Evolutionary conservation across 2,888 invertebrate genomes (phyloP), one percentile per base, ranked within the genome.

Genomic region (Agrochola circellaris): DNA sequence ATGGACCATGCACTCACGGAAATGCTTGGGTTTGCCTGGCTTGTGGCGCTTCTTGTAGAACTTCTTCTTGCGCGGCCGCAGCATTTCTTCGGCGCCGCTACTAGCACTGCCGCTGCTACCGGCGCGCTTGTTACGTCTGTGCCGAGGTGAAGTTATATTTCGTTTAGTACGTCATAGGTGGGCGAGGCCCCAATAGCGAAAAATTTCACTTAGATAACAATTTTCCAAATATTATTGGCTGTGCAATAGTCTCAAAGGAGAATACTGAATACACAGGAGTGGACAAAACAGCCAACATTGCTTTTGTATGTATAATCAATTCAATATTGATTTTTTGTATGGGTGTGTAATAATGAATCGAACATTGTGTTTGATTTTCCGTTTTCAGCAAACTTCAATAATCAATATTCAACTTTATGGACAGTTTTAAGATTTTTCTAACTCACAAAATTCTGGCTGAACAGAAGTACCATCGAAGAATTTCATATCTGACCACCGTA

Each of bases 21-120:
- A 96, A 89, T 96, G 96, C 87, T 96, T 93, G 78, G 93, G 79
- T 89, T 96, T 96, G 90, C 91, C 91, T 79, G 94, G 96, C 92
- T 97, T 97, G 88, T 97, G 97, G 56, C 97, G 96, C 92, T 98
- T 98, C 89, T 97, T 97, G 89, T 97, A 96, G 17, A 97, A 96
- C 91, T 98, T 98, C 89, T 97, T 97, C 95, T 95, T 97, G 92
- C 97, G 97, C 81, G 97, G 97, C 2, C 97, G 93, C 84, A 96
- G 89, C 73, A 96, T 70, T 82, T 97, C 97, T 73, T 97, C 97
- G 0, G 96, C 96, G 34, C 97, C 97, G 82, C 97, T 97, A 87
- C 97, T 97, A 1, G 94, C 96, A 80, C 97, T 96, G 56, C 97
- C 97, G 72, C 96, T 96, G 90, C 96, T 96, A 70, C 96, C 97